phyloP scores from a whole-genome alignment of 1,140 invertebrate species.

The Oreohelix idahoensis region DNA sequence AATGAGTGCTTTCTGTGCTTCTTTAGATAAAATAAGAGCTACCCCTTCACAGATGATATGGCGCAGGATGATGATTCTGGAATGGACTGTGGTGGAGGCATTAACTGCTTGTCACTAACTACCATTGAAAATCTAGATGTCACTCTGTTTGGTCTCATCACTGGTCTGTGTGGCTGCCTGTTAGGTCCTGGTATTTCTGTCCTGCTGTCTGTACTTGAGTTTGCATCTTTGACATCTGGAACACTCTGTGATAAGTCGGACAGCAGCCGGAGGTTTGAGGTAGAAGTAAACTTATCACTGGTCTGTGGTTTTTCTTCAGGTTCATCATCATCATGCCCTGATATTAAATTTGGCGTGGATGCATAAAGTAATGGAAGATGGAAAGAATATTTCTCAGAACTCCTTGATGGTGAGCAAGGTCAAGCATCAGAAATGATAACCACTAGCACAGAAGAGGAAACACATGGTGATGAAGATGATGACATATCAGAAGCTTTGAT shows the following conservation, averaged over 20 bases:
- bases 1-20: too few species aligned
- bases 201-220: slow-evolving; percentile 42
- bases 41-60: too few species aligned
- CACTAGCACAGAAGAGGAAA: too few species aligned
- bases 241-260: slow-evolving; percentile 55
- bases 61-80: slow-evolving; percentile 35
- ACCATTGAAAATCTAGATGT: background rate
- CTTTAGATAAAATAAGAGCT: too few species aligned
- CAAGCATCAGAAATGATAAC: too few species aligned
- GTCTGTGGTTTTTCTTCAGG: slow-evolving; percentile 33
- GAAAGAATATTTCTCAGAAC: too few species aligned
- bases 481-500: too few species aligned
- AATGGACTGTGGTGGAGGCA: slow-evolving; percentile 54
- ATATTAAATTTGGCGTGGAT: slow-evolving; percentile 55
- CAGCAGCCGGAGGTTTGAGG: slow-evolving; percentile 49
- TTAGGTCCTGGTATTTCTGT: background rate
- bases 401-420: too few species aligned
- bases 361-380: too few species aligned
- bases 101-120: slow-evolving; percentile 45
- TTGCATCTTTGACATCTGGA: slow-evolving; percentile 57
- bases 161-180: background rate
- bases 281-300: background rate
- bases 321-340: slow-evolving; percentile 29
- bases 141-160: background rate
- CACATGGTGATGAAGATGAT: too few species aligned